Percentiles rank a stretch among this genome's conserved stretches.
Conservation (phyloP, 2,888 invertebrate genomes). For the Tenthredo mesomela region DNA sequence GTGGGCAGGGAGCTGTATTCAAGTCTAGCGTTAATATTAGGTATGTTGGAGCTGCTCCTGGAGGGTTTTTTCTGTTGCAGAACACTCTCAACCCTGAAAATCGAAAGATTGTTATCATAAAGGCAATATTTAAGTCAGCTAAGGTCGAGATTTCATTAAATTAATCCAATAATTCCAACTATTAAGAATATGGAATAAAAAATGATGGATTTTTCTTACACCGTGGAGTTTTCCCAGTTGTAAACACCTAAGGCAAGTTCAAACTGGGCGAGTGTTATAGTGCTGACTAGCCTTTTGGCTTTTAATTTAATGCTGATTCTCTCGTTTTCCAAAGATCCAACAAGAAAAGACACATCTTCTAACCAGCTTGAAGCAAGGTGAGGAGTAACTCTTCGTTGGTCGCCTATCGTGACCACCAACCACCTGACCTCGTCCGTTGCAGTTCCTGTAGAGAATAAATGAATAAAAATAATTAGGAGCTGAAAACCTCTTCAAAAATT, state of each 20-base stretch:
- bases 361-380: constrained; percentile 76
- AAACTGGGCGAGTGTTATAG: constrained; percentile 78
- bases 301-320: constrained; percentile 78
- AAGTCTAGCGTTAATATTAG: constrained; percentile 74
- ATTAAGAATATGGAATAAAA: not conserved
- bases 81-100: constrained; percentile 75
- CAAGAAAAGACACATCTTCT: constrained; percentile 79
- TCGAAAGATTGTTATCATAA: not conserved
- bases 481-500: not conserved
- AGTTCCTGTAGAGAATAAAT: constrained; percentile 57
- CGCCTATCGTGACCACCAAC: constrained; percentile 77
- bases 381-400: constrained; percentile 76
- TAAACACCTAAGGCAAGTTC: constrained; percentile 77
- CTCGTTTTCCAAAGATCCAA: constrained; percentile 77
- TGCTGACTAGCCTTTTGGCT: constrained; percentile 78
- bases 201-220: constrained; percentile 69
- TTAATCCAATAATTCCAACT: not conserved
- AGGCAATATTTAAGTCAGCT: not conserved
- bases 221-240: constrained; percentile 76
- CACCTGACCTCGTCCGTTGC: constrained; percentile 77
- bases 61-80: constrained; percentile 76
- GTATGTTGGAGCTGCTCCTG: constrained; percentile 70
- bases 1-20: constrained; percentile 77
- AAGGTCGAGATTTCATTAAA: not conserved
- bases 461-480: not conserved